Conservation (phyloP, 2,113 vertebrate species). For the Malurus alboscapulatus region DNA sequence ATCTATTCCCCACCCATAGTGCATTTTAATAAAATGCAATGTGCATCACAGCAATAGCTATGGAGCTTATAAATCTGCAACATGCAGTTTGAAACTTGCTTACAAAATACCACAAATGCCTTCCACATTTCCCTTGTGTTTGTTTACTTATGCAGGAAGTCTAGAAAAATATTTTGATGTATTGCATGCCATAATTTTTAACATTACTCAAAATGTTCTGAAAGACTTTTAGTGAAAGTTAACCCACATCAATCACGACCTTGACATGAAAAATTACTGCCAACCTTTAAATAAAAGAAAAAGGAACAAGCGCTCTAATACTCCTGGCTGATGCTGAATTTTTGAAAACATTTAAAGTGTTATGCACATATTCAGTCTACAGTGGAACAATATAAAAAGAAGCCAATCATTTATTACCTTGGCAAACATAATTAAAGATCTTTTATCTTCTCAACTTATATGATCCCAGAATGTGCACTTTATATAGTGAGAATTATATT, state of each 20-base stretch:
- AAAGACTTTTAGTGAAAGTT: slow-evolving; percentile 60
- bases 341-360: slow-evolving; percentile 43
- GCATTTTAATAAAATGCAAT: slow-evolving; percentile 45
- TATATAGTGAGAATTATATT: slow-evolving; percentile 44
- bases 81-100: slow-evolving; percentile 37
- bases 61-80: slow-evolving; percentile 37
- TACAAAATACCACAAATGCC: slow-evolving; percentile 29
- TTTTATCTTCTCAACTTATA: slow-evolving; percentile 47
- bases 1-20: neutral
- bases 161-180: slow-evolving; percentile 62
- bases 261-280: slow-evolving; percentile 67
- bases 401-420: slow-evolving; percentile 35
- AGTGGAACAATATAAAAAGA: slow-evolving; percentile 13
- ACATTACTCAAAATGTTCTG: slow-evolving; percentile 65
- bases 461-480: slow-evolving; percentile 9
- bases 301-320: slow-evolving; percentile 1
- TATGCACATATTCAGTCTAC: neutral
- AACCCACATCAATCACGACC: slow-evolving; percentile 63
- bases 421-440: slow-evolving; percentile 62
- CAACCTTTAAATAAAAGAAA: slow-evolving; percentile 53
- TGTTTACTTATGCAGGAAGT: slow-evolving; percentile 60
- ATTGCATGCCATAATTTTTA: slow-evolving; percentile 57
- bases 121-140: slow-evolving; percentile 46
- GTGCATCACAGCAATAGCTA: neutral
- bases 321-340: neutral